Conservation (phyloP, 2,888 invertebrate species). For the Dascillus cervinus region DNA sequence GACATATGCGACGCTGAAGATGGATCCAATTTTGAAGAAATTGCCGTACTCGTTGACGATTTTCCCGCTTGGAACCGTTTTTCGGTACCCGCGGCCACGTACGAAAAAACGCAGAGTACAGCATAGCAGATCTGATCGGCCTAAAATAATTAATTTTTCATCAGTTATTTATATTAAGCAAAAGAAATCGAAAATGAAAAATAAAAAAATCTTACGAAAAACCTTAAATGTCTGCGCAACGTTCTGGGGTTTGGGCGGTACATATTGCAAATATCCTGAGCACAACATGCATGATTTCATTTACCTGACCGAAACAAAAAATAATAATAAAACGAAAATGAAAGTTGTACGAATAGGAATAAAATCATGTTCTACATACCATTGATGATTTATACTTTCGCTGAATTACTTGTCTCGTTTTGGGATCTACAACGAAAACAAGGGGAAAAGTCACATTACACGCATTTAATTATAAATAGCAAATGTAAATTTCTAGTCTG, state of each 20-base stretch:
- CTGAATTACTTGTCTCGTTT: slow-evolving; percentile 92
- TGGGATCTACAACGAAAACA: slow-evolving; percentile 75
- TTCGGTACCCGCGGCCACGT: slow-evolving; percentile 88
- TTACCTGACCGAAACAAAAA: slow-evolving; percentile 50
- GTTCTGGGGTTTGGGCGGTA: slow-evolving; percentile 51
- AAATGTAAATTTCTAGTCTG: no score
- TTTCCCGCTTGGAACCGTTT: slow-evolving; percentile 45
- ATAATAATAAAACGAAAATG: slow-evolving; percentile 16
- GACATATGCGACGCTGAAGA: not conserved
- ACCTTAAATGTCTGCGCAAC: not conserved
- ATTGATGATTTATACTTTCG: slow-evolving; percentile 96
- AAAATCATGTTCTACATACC: slow-evolving; percentile 62
- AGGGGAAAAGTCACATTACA: no score
- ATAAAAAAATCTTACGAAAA: slow-evolving; percentile 5
- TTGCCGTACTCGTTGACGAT: slow-evolving; percentile 21
- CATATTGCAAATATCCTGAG: slow-evolving; percentile 74
- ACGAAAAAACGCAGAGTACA: slow-evolving; percentile 97
- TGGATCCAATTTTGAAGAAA: slow-evolving; percentile 13
- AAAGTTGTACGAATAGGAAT: not conserved
- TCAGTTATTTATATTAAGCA: no score
- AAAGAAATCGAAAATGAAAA: no score
- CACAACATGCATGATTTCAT: slow-evolving; percentile 65
- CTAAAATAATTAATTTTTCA: no score
- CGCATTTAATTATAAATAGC: no score
- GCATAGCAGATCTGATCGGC: slow-evolving; percentile 99